Percentiles rank a stretch among this genome's conserved stretches.
phyloP scores from a whole-genome alignment of 2,113 vertebrate genomes.

The Odontophorus gujanensis region DNA sequence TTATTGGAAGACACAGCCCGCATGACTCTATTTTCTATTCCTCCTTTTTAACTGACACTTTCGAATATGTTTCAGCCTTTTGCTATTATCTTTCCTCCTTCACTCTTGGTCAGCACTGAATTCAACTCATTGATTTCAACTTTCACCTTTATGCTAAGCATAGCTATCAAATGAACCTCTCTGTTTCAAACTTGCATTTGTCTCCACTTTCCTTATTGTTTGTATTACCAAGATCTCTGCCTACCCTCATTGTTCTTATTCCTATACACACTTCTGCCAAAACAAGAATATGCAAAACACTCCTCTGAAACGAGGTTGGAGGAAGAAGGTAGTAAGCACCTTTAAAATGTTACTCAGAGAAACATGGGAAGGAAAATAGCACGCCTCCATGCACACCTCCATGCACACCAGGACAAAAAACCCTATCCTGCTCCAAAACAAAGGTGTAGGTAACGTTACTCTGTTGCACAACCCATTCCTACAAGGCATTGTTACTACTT shows the following conservation, averaged over 20 bases:
- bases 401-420: background rate
- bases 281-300: background rate
- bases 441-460: background rate
- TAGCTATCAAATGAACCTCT: background rate
- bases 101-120: background rate
- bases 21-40: background rate
- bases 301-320: background rate
- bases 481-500: background rate
- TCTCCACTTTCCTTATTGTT: background rate
- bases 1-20: background rate
- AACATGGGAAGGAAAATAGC: background rate
- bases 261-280: background rate
- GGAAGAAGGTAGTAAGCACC: background rate
- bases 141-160: background rate
- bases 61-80: background rate
- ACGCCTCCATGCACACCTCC: too few species aligned
- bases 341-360: background rate
- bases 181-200: background rate
- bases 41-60: background rate
- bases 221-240: background rate
- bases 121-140: background rate
- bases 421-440: background rate
- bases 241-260: background rate
- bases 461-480: background rate
- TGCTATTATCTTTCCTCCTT: background rate